Evolutionary conservation across 2,888 invertebrate species (phyloP).

Genomic region (Schizotus pectinicornis): DNA sequence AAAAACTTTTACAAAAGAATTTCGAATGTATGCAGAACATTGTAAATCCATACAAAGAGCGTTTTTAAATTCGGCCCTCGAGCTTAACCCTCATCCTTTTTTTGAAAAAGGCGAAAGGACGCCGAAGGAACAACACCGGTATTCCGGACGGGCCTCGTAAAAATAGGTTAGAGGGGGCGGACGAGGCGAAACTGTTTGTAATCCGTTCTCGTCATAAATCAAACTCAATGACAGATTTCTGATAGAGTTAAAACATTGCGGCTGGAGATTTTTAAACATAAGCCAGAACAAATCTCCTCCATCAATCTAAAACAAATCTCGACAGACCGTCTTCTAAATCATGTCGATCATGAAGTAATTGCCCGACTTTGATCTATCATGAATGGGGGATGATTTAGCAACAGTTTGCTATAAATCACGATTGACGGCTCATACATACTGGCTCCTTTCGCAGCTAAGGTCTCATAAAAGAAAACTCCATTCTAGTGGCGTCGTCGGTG

Average conservation of each 20-base stretch:
- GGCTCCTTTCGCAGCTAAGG: not conserved
- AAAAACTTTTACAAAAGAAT: conserved; percentile 4
- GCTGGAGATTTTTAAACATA: not conserved
- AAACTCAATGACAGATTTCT: not conserved
- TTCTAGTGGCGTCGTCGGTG: conserved; percentile 1
- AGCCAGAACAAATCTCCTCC: conserved; percentile 11
- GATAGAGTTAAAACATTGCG: not conserved
- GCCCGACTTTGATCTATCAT: conserved; percentile 18
- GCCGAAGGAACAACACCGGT: not conserved
- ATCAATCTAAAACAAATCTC: conserved; percentile 16
- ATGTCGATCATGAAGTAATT: conserved; percentile 12
- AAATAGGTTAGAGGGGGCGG: not conserved
- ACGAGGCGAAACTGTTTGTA: not conserved
- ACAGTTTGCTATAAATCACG: conserved; percentile 12
- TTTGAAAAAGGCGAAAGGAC: not conserved
- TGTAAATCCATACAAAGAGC: not conserved
- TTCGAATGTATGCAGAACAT: not conserved
- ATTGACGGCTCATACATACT: conserved; percentile 6
- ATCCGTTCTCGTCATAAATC: conserved; percentile 1
- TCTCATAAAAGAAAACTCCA: not conserved
- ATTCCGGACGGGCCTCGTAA: not conserved
- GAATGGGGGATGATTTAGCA: conserved; percentile 6
- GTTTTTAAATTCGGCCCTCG: no score
- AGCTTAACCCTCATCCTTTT: not conserved
- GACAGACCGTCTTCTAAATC: conserved; percentile 10